phyloP scores from a whole-genome alignment of 1,140 invertebrate species.

The Polyergus mexicanus region DNA sequence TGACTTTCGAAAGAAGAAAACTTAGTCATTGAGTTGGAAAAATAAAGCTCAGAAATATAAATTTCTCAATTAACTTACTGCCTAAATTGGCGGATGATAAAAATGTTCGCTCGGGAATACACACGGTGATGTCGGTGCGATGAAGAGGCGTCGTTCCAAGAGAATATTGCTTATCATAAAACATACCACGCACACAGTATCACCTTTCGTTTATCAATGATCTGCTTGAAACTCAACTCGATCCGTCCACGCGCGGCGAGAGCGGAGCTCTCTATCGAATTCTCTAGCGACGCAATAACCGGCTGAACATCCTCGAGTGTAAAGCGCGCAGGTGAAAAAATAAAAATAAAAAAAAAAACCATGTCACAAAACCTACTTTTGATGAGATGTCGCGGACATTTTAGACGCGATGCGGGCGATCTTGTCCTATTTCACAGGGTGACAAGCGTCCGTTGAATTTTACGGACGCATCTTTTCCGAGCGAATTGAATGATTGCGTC shows the following conservation, averaged over 20 bases:
- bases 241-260: constrained; percentile 58
- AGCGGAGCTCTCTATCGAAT: constrained; percentile 31
- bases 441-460: constrained; percentile 27
- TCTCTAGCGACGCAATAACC: constrained; percentile 50
- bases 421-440: constrained; percentile 46
- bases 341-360: background rate
- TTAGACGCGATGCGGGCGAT: constrained; percentile 47
- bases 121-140: constrained; percentile 12
- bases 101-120: constrained; percentile 38
- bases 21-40: background rate
- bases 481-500: background rate
- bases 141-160: constrained; percentile 55
- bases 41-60: background rate
- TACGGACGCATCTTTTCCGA: background rate
- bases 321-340: background rate
- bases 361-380: constrained; percentile 11
- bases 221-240: constrained; percentile 74
- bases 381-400: background rate
- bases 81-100: background rate
- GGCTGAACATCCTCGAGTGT: background rate
- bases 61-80: background rate
- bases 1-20: background rate
- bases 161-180: constrained; percentile 75
- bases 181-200: constrained; percentile 77
- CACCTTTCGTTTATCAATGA: constrained; percentile 81